A percentile compares a stretch with the other conserved stretches of the same genome.
Conservation (phyloP, 2,888 invertebrate species). For the Agapetus fuscipes region DNA sequence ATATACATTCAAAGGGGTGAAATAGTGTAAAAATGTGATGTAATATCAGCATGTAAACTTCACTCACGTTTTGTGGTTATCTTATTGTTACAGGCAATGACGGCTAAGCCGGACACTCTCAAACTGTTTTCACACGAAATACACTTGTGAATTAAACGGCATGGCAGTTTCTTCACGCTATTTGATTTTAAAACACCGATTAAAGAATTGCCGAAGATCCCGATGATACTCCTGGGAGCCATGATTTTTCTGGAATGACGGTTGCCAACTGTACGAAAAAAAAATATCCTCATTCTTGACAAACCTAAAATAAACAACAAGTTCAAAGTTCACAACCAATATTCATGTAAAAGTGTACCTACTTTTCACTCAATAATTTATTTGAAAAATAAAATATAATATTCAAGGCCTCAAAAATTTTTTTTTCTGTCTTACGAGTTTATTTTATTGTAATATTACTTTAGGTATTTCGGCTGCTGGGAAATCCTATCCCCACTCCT, state of each 20-base stretch:
- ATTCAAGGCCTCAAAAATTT: too few species aligned
- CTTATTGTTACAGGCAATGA: conserved; percentile 32
- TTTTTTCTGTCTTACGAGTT: too few species aligned
- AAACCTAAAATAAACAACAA: too few species aligned
- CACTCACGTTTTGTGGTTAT: conserved; percentile 38
- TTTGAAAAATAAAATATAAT: too few species aligned
- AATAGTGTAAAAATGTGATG: conserved; percentile 31
- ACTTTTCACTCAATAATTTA: too few species aligned
- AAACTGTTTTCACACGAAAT: conserved; percentile 36
- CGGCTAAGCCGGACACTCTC: conserved; percentile 30
- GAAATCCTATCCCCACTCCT: too few species aligned
- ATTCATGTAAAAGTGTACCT: too few species aligned
- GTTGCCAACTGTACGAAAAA: not conserved
- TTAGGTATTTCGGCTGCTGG: too few species aligned
- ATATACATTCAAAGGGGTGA: not conserved
- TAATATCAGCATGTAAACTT: conserved; percentile 35
- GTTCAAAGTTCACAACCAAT: too few species aligned
- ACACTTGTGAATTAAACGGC: conserved; percentile 44
- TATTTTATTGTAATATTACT: too few species aligned
- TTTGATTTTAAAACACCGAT: conserved; percentile 42
- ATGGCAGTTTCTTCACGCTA: conserved; percentile 39
- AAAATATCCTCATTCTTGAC: not conserved
- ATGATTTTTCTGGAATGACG: conserved; percentile 11
- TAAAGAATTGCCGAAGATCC: conserved; percentile 49
- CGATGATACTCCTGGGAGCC: conserved; percentile 47